Base-by-base conservation (phyloP, 2,113 vertebrate genomes). In the Irena cyanogastra region DNA sequence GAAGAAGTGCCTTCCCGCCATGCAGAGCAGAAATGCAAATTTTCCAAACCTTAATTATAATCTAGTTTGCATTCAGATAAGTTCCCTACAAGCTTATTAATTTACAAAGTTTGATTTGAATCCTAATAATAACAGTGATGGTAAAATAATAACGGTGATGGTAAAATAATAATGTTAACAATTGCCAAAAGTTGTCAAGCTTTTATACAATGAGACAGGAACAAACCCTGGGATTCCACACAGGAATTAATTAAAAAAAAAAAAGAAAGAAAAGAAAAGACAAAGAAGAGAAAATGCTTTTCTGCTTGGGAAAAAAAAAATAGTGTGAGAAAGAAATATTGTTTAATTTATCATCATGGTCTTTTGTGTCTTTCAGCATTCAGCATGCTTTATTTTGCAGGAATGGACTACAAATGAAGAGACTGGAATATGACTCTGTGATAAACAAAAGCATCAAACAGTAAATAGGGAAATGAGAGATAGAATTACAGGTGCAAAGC, bases 361-460 rank as follows among this genome's bases (percentile, higher is more conserved):
- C 69, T 82, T 96, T 87, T 66, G 18, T 74, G 54, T 84, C 41
- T 47, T 81, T 53, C 82, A 63, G 68, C 19, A 80, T 81, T 93
- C 91, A 80, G 42, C 4, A 31, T 50, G 65, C 89, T 26, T 75
- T 64, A 52, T 85, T 93, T 94, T 93, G 42, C 69, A 89, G n/a
- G 91, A 82, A 91, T 1, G 19, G 39, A 42, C 35, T 88, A 81
- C 53, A 97, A 94, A 94, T 88, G 56, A 95, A 96, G 90, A 87
- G 88, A 86, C 18, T 42, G 16, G 39, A 93, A 84, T 78, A 83
- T 75, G 68, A 80, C 59, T 92, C 74, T 52, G 15, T 86, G 85
- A 94, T 94, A 95, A 97, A 97, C 80, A 97, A 94, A 96, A 97
- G 45, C 57, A 94, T 89, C 74, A 90, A 78, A 91, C 13, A 79